These are phyloP conservation scores for Helogale parvula DNA, from an alignment of 2,113 vertebrate genomes.

Conservation along the genomic window DNA sequence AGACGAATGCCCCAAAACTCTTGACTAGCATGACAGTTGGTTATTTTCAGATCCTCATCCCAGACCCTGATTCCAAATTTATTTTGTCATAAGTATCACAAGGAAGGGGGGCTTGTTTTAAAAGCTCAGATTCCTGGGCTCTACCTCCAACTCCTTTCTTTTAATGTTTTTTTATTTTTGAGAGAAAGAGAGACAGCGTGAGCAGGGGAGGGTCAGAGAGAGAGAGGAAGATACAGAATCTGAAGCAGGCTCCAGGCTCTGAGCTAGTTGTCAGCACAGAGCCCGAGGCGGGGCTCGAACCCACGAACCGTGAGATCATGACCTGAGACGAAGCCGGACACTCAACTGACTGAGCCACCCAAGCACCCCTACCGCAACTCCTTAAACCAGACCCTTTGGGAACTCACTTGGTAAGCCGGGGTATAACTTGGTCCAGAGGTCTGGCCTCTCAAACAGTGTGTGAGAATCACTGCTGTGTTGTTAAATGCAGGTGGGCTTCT, in stretches of 20 bases:
- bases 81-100: neutral
- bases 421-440: neutral
- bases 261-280: too few species aligned
- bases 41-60: neutral
- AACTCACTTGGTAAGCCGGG: neutral
- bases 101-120: neutral
- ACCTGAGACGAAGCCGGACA: too few species aligned
- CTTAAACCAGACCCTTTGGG: neutral
- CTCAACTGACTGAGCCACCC: too few species aligned
- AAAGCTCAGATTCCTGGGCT: neutral
- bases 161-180: too few species aligned
- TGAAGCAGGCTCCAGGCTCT: too few species aligned
- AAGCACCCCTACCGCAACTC: neutral
- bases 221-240: too few species aligned
- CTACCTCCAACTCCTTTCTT: neutral
- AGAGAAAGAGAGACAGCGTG: too few species aligned
- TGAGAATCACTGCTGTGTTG: neutral
- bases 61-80: neutral
- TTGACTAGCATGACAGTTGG: neutral
- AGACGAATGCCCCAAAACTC: neutral
- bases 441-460: neutral
- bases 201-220: too few species aligned
- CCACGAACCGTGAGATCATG: too few species aligned
- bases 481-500: neutral
- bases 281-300: too few species aligned